Conservation (phyloP, 2,888 invertebrate genomes). For the Argyresthia albistria region DNA sequence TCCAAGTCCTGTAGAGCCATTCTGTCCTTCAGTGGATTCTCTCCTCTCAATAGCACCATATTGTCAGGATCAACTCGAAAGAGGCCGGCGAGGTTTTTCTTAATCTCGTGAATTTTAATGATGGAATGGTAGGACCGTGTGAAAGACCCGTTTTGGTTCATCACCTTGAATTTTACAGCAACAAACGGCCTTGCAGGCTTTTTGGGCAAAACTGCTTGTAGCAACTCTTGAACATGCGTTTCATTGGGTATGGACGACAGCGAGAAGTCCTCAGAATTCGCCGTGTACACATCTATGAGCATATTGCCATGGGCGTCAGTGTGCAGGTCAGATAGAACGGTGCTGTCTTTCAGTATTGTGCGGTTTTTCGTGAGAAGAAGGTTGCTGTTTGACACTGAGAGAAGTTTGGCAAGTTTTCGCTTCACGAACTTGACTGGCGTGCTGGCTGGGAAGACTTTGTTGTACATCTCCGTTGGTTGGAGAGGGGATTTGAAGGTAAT, state of each 20-base stretch:
- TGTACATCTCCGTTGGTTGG: slow-evolving; percentile 46
- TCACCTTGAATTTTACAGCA: slow-evolving; percentile 54
- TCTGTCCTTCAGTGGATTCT: slow-evolving; percentile 47
- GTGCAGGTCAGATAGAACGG: slow-evolving; percentile 44
- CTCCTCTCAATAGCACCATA: slow-evolving; percentile 60
- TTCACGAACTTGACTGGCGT: slow-evolving; percentile 55
- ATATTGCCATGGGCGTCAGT: slow-evolving; percentile 49
- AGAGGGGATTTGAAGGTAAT: slow-evolving; percentile 53
- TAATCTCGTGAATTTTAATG: slow-evolving; percentile 71
- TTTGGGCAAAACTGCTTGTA: slow-evolving; percentile 47
- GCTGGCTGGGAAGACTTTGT: slow-evolving; percentile 55
- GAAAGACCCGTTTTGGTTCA: slow-evolving; percentile 52
- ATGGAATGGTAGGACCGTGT: slow-evolving; percentile 67
- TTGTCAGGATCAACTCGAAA: slow-evolving; percentile 67
- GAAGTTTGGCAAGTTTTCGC: slow-evolving; percentile 53
- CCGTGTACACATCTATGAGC: slow-evolving; percentile 55
- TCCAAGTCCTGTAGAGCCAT: slow-evolving; percentile 56
- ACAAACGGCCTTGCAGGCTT: slow-evolving; percentile 56
- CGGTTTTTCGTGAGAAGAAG: slow-evolving; percentile 52
- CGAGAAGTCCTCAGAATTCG: slow-evolving; percentile 49
- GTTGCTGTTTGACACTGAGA: slow-evolving; percentile 46
- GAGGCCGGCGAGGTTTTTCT: slow-evolving; percentile 71
- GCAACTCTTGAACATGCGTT: slow-evolving; percentile 50
- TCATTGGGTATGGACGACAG: slow-evolving; percentile 52
- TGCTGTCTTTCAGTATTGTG: slow-evolving; percentile 51